These are phyloP conservation scores for Cisticola juncidis DNA, from an alignment of 2,113 vertebrate species.

Conservation along the genomic window DNA sequence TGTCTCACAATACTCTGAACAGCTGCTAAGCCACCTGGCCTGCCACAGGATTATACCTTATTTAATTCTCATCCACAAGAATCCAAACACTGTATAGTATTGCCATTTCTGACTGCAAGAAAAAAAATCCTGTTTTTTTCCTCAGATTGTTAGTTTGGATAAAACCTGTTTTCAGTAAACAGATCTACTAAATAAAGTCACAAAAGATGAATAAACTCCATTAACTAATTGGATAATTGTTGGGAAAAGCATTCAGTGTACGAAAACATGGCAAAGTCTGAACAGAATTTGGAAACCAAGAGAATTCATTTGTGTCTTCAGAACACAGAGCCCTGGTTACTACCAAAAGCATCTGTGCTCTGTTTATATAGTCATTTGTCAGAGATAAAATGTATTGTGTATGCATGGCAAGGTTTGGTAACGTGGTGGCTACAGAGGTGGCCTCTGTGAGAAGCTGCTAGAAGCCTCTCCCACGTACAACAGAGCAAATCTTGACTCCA, in stretches of 20 bases:
- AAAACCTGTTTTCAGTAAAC: background rate
- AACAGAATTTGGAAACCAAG: background rate
- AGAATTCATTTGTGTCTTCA: background rate
- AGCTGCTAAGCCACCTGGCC: slow-evolving; percentile 51
- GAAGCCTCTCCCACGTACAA: background rate
- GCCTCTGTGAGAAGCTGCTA: background rate
- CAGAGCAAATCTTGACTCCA: background rate
- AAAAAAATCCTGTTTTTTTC: background rate
- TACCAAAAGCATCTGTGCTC: background rate
- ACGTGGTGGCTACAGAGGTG: background rate
- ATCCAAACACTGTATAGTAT: background rate
- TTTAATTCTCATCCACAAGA: background rate
- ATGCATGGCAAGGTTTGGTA: background rate
- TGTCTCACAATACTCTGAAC: background rate
- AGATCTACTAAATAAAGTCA: background rate
- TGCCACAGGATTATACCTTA: background rate
- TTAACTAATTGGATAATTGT: background rate
- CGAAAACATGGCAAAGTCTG: background rate
- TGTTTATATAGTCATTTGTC: background rate
- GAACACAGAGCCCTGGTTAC: background rate
- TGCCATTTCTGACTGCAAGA: background rate
- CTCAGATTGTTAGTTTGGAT: background rate
- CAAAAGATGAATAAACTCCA: background rate
- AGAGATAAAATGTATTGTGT: background rate
- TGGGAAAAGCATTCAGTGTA: background rate